Percentiles rank a stretch among this genome's conserved stretches.
These are phyloP conservation scores for Athalia cordata DNA, from an alignment of 2,888 invertebrate species.

Conservation along the genomic window DNA sequence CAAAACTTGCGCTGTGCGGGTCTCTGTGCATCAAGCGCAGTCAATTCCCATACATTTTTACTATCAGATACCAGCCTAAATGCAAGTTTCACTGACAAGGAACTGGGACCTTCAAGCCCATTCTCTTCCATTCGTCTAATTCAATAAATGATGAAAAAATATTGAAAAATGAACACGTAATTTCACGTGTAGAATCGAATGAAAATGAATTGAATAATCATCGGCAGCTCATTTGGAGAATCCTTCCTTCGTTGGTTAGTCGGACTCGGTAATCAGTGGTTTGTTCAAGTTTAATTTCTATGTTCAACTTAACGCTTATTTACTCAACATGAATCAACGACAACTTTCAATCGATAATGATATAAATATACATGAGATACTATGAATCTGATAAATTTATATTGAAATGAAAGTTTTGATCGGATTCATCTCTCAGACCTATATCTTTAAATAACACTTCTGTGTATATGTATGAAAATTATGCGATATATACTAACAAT, in stretches of 20 bases:
- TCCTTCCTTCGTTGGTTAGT: too few species aligned
- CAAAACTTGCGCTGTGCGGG: not conserved
- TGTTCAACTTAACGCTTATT: not conserved
- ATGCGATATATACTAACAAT: not conserved
- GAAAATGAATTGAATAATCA: too few species aligned
- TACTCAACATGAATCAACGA: not conserved
- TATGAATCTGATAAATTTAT: too few species aligned
- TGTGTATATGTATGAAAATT: not conserved
- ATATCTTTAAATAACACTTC: not conserved
- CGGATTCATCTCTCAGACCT: not conserved
- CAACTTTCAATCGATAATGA: conserved; percentile 21
- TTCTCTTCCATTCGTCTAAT: not conserved
- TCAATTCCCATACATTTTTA: not conserved
- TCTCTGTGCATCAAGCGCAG: too few species aligned
- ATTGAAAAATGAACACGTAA: too few species aligned
- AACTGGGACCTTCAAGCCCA: not conserved
- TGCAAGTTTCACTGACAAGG: conserved; percentile 1
- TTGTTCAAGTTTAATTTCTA: too few species aligned
- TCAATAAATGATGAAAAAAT: too few species aligned
- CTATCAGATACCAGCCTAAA: not conserved
- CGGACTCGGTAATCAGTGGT: too few species aligned
- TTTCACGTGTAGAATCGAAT: too few species aligned
- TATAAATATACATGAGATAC: not conserved
- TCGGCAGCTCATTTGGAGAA: too few species aligned
- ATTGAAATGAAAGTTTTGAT: conserved; percentile 11